A percentile compares a stretch with the other conserved stretches of the same genome.
phyloP scores from a whole-genome alignment of 92 coral and sea anemone genomes.

The Porites divaricata region DNA sequence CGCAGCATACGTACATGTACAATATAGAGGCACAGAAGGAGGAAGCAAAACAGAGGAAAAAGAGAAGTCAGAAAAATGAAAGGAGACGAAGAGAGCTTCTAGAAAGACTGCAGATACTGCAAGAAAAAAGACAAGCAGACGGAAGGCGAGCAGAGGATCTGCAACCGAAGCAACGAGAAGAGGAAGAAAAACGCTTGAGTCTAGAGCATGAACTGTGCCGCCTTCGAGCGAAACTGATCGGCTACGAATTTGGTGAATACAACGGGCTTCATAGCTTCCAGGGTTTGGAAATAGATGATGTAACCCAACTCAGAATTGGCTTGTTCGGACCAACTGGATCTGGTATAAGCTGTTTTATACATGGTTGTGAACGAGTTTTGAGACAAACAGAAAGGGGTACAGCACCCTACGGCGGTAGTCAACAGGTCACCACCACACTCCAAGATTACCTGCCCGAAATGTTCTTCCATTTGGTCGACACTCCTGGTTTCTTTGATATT shows the following conservation, averaged over 20 bases:
- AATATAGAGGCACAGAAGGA: conserved; percentile 14
- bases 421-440: conserved; percentile 57
- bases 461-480: conserved; percentile 71
- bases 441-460: conserved; percentile 64
- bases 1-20: conserved; percentile 61
- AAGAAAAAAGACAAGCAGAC: background rate
- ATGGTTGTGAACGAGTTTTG: conserved; percentile 61
- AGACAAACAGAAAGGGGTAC: conserved; percentile 51
- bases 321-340: conserved; percentile 77
- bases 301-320: conserved; percentile 68
- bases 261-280: conserved; percentile 56
- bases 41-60: conserved; percentile 36
- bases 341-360: conserved; percentile 73
- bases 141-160: background rate
- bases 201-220: conserved; percentile 46
- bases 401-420: conserved; percentile 42
- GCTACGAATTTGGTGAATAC: conserved; percentile 64
- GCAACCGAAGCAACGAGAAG: background rate
- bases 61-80: conserved; percentile 45
- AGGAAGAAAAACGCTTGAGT: conserved; percentile 3
- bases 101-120: conserved; percentile 11
- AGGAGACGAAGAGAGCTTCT: conserved; percentile 25
- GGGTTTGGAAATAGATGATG: conserved; percentile 64
- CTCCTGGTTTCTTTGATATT: conserved; percentile 63
- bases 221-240: conserved; percentile 47